A percentile compares a stretch with the other conserved stretches of the same genome.
These are phyloP conservation scores for Psix sp. DNA, from an alignment of 1,140 invertebrate species.

Conservation along the genomic window DNA sequence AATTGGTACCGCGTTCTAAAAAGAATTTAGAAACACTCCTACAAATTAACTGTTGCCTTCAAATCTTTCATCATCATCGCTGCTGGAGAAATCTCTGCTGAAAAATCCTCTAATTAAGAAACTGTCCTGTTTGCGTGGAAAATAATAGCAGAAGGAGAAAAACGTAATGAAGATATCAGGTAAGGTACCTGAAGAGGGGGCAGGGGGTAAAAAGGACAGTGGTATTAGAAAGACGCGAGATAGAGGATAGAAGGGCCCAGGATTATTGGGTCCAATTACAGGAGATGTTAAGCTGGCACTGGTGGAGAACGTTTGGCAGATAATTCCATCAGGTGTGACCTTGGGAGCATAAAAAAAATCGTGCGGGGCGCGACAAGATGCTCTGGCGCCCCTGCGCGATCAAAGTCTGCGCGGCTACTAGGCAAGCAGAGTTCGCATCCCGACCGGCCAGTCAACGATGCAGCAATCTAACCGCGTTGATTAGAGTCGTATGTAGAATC, in stretches of 20 bases:
- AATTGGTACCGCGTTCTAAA: no score
- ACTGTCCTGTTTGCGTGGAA: no score
- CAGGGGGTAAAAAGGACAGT: constrained; percentile 13
- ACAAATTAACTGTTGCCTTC: no score
- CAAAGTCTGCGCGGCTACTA: constrained; percentile 46
- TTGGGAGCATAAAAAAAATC: constrained; percentile 44
- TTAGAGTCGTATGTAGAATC: constrained; percentile 78
- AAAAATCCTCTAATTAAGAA: no score
- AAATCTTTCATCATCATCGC: no score
- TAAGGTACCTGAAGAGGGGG: neutral
- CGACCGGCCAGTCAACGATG: constrained; percentile 65
- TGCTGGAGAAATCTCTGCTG: no score
- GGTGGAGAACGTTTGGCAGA: constrained; percentile 36
- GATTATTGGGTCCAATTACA: constrained; percentile 48
- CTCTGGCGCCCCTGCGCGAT: constrained; percentile 53
- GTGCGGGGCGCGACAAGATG: constrained; percentile 52
- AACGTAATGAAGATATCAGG: no score
- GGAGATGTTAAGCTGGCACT: constrained; percentile 50
- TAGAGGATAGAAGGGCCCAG: constrained; percentile 32
- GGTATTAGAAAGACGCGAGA: constrained; percentile 14
- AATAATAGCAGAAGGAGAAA: no score
- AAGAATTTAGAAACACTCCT: no score
- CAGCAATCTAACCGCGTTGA: constrained; percentile 78
- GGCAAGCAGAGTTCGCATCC: constrained; percentile 28
- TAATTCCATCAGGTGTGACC: constrained; percentile 56